These are phyloP conservation scores for Watsonalla cultraria DNA, from an alignment of 2,888 invertebrate genomes.

Conservation along the genomic window DNA sequence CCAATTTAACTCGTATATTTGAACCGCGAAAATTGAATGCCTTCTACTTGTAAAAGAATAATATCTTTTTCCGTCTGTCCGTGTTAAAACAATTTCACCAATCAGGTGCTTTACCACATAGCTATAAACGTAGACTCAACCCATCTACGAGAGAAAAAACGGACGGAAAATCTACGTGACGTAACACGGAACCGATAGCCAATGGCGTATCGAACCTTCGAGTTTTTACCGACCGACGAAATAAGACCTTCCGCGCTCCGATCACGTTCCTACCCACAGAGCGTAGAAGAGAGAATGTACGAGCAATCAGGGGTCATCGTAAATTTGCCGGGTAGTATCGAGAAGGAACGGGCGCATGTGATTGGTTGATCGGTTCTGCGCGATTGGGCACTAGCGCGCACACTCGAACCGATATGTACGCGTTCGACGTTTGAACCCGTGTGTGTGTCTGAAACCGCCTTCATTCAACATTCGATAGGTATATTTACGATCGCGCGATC, in stretches of 20 bases:
- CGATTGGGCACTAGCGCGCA: constrained; percentile 75
- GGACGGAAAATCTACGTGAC: constrained; percentile 71
- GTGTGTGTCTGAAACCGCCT: constrained; percentile 50
- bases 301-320: constrained; percentile 22
- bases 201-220: constrained; percentile 71
- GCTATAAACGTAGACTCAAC: constrained; percentile 30
- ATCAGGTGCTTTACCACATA: constrained; percentile 28
- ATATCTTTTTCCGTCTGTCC: neutral
- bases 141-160: constrained; percentile 53
- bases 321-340: constrained; percentile 45
- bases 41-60: no score
- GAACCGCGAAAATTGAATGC: no score
- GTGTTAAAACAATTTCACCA: constrained; percentile 20
- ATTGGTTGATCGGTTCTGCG: constrained; percentile 80
- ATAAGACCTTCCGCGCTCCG: constrained; percentile 29
- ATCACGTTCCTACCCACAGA: constrained; percentile 5
- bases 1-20: no score
- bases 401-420: constrained; percentile 77
- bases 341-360: constrained; percentile 48
- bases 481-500: constrained; percentile 54
- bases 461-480: constrained; percentile 48
- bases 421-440: constrained; percentile 49
- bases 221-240: constrained; percentile 21
- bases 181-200: constrained; percentile 57
- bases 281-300: constrained; percentile 9